These are phyloP conservation scores for Cheilosia variabilis DNA, from an alignment of 2,888 invertebrate genomes.

Conservation along the genomic window DNA sequence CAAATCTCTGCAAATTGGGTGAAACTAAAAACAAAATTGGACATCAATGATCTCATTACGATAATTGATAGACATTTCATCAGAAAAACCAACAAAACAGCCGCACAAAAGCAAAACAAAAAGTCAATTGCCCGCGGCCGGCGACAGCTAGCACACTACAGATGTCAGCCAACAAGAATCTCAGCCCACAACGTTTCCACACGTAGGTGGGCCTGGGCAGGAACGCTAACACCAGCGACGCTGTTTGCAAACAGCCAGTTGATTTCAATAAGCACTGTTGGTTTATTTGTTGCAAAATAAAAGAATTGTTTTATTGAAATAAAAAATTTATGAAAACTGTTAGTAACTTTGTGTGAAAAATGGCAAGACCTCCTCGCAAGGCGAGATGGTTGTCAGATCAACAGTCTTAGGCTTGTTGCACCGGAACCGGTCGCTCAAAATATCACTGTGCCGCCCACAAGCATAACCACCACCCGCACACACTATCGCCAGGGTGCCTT, in stretches of 20 bases:
- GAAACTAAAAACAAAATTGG: constrained; percentile 30
- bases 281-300: too few species aligned
- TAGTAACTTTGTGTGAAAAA: constrained; percentile 24
- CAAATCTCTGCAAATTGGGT: constrained; percentile 3
- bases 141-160: constrained; percentile 17
- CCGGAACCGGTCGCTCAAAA: constrained; percentile 3
- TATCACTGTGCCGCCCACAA: constrained; percentile 8
- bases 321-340: constrained; percentile 5
- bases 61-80: constrained; percentile 42
- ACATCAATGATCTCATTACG: constrained; percentile 64
- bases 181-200: constrained; percentile 26
- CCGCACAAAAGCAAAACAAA: constrained; percentile 17
- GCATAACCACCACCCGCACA: constrained; percentile 38
- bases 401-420: constrained; percentile 61
- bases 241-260: neutral
- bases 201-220: constrained; percentile 25
- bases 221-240: neutral
- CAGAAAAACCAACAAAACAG: constrained; percentile 8
- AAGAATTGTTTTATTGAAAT: neutral
- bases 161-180: constrained; percentile 16
- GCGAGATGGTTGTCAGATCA: constrained; percentile 39
- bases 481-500: constrained; percentile 82
- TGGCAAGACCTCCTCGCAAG: constrained; percentile 57
- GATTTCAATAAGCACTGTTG: too few species aligned
- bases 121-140: constrained; percentile 29